Conservation (phyloP, 2,113 vertebrate species). For the Piprites chloris region DNA sequence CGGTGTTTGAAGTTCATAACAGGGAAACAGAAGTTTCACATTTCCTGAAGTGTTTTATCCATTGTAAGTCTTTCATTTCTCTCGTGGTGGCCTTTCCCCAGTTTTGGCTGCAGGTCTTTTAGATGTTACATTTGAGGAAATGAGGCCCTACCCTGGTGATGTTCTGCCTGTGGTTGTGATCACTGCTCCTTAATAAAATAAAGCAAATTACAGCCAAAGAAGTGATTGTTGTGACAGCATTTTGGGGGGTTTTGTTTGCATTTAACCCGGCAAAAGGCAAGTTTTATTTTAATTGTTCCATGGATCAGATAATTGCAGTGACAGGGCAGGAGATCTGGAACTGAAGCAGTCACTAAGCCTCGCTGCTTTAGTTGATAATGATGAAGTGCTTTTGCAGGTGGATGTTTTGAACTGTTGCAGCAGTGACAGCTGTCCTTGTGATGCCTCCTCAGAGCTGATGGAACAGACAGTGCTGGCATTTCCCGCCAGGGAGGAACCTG, state of each 20-base stretch:
- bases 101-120: neutral
- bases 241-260: neutral
- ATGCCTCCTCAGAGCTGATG: slow-evolving; percentile 39
- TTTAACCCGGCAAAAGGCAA: neutral
- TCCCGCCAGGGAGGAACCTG: neutral
- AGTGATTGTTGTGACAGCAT: neutral
- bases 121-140: neutral
- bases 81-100: neutral
- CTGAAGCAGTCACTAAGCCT: neutral
- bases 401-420: neutral
- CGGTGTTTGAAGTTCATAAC: neutral
- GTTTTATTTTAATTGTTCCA: neutral
- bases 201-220: neutral
- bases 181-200: neutral
- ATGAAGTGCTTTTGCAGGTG: neutral
- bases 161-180: neutral
- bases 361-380: neutral
- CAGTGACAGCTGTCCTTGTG: slow-evolving; percentile 53
- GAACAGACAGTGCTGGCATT: slow-evolving; percentile 19
- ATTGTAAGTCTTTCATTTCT: neutral
- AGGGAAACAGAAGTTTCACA: neutral
- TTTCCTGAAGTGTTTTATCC: neutral
- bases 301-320: neutral
- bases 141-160: neutral
- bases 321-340: neutral